These are phyloP conservation scores for Paracentrotus lividus DNA, from an alignment of 53 echinoderm and acorn worm species.

Conservation along the genomic window DNA sequence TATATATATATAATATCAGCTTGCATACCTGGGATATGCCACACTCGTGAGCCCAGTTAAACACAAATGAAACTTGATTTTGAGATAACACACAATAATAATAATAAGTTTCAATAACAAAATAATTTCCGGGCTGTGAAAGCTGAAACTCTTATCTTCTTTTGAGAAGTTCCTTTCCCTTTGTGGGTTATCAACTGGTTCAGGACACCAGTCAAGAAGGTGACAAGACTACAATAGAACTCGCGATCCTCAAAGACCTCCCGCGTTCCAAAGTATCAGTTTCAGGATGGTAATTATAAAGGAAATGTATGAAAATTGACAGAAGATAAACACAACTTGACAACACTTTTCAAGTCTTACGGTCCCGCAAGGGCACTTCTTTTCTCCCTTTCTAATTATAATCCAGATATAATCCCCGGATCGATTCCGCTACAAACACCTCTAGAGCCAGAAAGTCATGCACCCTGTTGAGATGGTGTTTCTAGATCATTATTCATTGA, in stretches of 20 bases:
- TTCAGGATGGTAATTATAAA: not conserved
- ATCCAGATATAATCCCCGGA: constrained; percentile 23
- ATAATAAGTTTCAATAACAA: no score
- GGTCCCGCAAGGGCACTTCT: not conserved
- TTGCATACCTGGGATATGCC: not conserved
- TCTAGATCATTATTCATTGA: constrained; percentile 42
- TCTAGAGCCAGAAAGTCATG: not conserved
- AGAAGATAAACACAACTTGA: constrained; percentile 46
- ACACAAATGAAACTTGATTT: not conserved
- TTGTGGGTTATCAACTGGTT: not conserved
- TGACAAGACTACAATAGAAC: not conserved
- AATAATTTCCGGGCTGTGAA: not conserved
- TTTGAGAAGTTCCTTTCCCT: not conserved
- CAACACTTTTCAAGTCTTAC: constrained; percentile 19
- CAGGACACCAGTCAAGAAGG: not conserved
- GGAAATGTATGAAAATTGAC: not conserved
- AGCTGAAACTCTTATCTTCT: not conserved
- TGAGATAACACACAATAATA: no score
- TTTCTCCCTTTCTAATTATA: constrained; percentile 6
- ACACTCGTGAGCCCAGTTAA: not conserved
- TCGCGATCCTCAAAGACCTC: not conserved
- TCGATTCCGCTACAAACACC: constrained; percentile 41
- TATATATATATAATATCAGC: not conserved
- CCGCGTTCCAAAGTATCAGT: not conserved
- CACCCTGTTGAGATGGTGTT: not conserved